phyloP scores from a whole-genome alignment of 2,797 vertebrate species.

The Hemitrygon akajei region DNA sequence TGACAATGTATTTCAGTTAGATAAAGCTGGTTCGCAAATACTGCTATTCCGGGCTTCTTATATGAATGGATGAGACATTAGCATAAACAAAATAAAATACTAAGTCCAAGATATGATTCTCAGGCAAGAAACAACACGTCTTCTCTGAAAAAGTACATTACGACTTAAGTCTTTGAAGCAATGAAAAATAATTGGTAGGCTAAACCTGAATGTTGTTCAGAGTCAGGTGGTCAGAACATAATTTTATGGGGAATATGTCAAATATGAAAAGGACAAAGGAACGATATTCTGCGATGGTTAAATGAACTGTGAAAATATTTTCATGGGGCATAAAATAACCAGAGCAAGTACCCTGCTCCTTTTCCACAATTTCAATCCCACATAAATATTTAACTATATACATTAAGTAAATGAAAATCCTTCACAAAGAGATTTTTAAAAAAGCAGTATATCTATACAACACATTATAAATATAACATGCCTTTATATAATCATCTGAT shows the following conservation, averaged over 20 bases:
- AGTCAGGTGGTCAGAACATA: neutral
- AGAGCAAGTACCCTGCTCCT: neutral
- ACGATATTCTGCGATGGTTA: neutral
- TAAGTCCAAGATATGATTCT: neutral
- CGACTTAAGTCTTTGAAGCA: neutral
- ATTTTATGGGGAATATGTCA: neutral
- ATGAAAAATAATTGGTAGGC: too few species aligned
- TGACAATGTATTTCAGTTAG: too few species aligned
- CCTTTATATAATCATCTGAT: conserved; percentile 36
- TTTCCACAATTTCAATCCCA: neutral
- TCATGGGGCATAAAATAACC: neutral
- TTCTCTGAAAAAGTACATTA: neutral
- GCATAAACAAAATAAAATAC: neutral
- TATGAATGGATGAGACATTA: neutral
- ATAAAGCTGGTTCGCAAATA: too few species aligned
- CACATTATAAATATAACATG: conserved; percentile 30
- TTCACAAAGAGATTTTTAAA: neutral
- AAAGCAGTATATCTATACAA: neutral
- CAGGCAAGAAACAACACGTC: neutral
- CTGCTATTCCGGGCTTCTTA: too few species aligned
- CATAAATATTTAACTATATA: neutral
- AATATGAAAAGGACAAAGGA: neutral
- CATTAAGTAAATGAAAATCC: neutral
- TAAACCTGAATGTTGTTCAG: neutral
- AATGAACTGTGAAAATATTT: neutral